Base-by-base conservation (phyloP, 2,888 invertebrate species). In the Diarsia brunnea region DNA sequence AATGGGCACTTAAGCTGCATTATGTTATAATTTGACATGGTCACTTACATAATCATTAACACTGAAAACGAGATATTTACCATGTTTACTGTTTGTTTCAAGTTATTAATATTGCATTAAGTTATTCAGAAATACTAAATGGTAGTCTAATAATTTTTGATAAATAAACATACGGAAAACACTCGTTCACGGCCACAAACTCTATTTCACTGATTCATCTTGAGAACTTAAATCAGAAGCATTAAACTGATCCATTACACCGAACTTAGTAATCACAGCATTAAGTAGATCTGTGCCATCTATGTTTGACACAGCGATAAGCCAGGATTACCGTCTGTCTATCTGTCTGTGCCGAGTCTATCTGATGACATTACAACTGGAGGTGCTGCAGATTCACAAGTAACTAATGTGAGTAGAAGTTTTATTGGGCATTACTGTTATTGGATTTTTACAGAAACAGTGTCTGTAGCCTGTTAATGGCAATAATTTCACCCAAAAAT, bases 241-340 rank as follows among this genome's bases (percentile, higher is more conserved):
- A 31, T 45, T 47, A 60, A 69, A 16, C 43, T 43, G 21, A 70
- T 55, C 49, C 7, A 8, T n/a, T 45, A 19, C 68, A 16, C 14
- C 27, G 47, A 24, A 53, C 27, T 43, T 45, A 51, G 49, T 73
- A 64, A 70, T 61, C 64, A 51, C 49, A 43, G 47, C 47, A 55
- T 70, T 60, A 64, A 21, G 63, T 70, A 55, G 21, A 74, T 21
- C 53, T 71, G 73, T 66, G 71, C 63, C 53, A 61, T 69, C 53
- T 78, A 72, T 82, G 88, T 90, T 90, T 90, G 91, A 86, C 82
- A 81, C 78, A 63, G 85, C 85, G 90, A 92, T 94, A 92, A 91
- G 80, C 78, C 72, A 82, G 90, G 91, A 90, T 92, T 92, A 92
- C 72, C 61, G 70, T 69, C 73, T 90, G 90, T 92, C 90, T 88